phyloP scores from a whole-genome alignment of 2,113 vertebrate genomes.

The Aptenodytes patagonicus region DNA sequence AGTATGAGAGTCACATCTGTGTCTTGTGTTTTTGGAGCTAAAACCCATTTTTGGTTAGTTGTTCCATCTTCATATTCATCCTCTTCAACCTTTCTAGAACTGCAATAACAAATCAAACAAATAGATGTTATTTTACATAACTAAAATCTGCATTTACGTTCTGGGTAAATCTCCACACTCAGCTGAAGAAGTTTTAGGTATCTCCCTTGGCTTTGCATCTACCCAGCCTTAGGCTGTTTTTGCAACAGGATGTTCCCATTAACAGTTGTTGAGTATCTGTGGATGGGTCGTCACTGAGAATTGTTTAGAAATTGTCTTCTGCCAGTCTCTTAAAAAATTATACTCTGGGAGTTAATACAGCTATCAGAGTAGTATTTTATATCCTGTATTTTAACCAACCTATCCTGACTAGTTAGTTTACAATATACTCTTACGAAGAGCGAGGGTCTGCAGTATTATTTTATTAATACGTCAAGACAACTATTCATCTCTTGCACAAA shows the following conservation, averaged over 20 bases:
- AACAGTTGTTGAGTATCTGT: background rate
- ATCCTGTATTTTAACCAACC: background rate
- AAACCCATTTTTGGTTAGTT: conserved; percentile 85
- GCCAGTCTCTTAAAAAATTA: background rate
- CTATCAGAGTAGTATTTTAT: background rate
- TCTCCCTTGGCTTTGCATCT: background rate
- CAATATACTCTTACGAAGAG: background rate
- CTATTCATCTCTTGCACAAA: conserved; percentile 40
- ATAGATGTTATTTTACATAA: background rate
- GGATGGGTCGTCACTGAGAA: background rate
- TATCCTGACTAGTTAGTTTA: background rate
- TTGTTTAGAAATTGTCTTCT: background rate
- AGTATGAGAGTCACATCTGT: conserved; percentile 90
- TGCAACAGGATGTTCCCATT: background rate
- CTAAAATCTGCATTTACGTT: background rate
- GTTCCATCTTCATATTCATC: conserved; percentile 89
- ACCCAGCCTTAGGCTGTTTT: background rate
- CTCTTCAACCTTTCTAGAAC: conserved; percentile 80
- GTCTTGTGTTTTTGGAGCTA: conserved; percentile 88
- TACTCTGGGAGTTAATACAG: background rate
- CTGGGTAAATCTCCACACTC: background rate
- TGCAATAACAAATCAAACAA: conserved; percentile 55
- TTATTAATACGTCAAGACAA: conserved; percentile 17
- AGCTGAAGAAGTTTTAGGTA: background rate
- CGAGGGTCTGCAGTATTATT: background rate